These are phyloP conservation scores for Marronus borbonicus DNA, from an alignment of 2,888 invertebrate genomes.

Conservation along the genomic window DNA sequence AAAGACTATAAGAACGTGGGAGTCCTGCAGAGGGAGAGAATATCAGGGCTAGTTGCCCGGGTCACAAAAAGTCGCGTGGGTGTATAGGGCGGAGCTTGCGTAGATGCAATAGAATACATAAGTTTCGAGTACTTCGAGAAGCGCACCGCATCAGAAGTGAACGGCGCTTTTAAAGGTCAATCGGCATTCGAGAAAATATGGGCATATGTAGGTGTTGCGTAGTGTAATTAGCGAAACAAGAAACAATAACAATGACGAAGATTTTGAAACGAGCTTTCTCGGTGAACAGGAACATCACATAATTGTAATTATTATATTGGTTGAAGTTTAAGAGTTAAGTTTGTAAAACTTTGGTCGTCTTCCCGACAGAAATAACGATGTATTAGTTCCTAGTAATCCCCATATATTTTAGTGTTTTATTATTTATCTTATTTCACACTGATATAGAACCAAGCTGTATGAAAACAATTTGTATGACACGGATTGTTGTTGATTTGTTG, in stretches of 20 bases:
- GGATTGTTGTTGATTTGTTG: too few relatives aligned
- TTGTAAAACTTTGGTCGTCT: too few relatives aligned
- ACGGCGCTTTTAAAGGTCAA: constrained; percentile 5
- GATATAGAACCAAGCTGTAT: too few relatives aligned
- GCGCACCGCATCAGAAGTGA: constrained; percentile 6
- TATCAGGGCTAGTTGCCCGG: constrained; percentile 59
- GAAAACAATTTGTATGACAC: too few relatives aligned
- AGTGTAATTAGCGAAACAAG: neutral
- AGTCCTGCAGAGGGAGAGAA: constrained; percentile 51
- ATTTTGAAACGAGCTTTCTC: too few relatives aligned
- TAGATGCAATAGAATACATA: constrained; percentile 58
- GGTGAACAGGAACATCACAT: too few relatives aligned
- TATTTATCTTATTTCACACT: too few relatives aligned
- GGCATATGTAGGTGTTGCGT: neutral
- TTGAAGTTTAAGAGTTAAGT: too few relatives aligned
- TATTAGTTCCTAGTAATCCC: too few relatives aligned
- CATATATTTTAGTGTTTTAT: too few relatives aligned
- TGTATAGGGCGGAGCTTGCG: constrained; percentile 57
- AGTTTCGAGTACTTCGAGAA: constrained; percentile 41
- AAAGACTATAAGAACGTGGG: constrained; percentile 55
- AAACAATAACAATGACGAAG: neutral
- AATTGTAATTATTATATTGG: too few relatives aligned
- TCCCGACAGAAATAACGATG: too few relatives aligned
- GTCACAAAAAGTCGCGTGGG: constrained; percentile 62
- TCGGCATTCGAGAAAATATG: neutral